These are phyloP conservation scores for Lophotis ruficrista DNA, from an alignment of 2,113 vertebrate species.

Conservation along the genomic window DNA sequence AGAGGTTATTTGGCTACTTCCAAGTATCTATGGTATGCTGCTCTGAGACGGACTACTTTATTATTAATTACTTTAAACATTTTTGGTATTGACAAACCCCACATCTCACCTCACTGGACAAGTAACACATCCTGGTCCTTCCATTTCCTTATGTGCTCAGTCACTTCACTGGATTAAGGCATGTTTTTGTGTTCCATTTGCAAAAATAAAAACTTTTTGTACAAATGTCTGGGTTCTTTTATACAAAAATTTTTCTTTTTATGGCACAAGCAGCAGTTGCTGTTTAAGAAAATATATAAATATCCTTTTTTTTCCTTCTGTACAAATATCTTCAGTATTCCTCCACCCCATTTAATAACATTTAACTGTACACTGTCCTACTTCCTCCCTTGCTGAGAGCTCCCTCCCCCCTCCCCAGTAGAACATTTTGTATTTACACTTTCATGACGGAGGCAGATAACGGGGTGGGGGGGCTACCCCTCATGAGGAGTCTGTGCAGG, in stretches of 20 bases:
- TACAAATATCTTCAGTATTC: constrained; percentile 87
- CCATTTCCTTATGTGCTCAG: constrained; percentile 72
- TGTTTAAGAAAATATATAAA: constrained; percentile 99
- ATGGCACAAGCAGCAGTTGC: constrained; percentile 92
- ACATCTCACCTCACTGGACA: constrained; percentile 63
- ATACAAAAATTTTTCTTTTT: constrained; percentile 87
- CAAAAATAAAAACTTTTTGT: constrained; percentile 89
- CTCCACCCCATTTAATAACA: constrained; percentile 66
- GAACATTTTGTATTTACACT: constrained; percentile 85
- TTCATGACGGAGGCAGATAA: constrained; percentile 46
- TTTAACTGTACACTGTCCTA: constrained; percentile 77
- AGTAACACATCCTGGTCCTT: constrained; percentile 72
- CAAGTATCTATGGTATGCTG: constrained; percentile 71
- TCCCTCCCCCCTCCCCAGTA: constrained; percentile 81
- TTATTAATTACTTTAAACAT: constrained; percentile 75
- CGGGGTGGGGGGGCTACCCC: constrained; percentile 67
- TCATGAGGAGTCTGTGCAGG: constrained; percentile 98
- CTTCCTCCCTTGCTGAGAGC: constrained; percentile 43
- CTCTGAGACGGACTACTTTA: constrained; percentile 60
- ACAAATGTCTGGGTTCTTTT: constrained; percentile 84
- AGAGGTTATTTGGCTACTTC: constrained; percentile 73
- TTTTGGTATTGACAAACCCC: constrained; percentile 85
- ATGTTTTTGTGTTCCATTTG: constrained; percentile 87
- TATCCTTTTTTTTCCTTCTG: constrained; percentile 87
- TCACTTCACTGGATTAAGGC: constrained; percentile 91